A percentile compares a stretch with the other conserved stretches of the same genome.
Conservation (phyloP, 2,113 vertebrate species). For the Oncorhynchus clarkii region DNA sequence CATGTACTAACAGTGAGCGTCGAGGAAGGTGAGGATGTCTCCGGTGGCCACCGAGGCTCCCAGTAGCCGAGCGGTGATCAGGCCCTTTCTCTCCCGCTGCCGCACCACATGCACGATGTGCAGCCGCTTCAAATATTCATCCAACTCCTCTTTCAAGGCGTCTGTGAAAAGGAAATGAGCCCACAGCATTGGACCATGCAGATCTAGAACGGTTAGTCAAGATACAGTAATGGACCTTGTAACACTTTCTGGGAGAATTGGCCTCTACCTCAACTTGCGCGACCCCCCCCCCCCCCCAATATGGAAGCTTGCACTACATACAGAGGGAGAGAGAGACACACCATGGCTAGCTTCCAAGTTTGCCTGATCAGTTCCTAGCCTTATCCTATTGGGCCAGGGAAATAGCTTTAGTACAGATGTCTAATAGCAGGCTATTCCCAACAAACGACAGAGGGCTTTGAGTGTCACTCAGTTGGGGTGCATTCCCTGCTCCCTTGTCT, state of each 20-base stretch:
- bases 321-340: no score
- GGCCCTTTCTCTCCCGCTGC: conserved; percentile 91
- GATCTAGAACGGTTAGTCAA: no score
- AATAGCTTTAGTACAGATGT: not conserved
- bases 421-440: conserved; percentile 17
- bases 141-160: conserved; percentile 83
- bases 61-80: conserved; percentile 91
- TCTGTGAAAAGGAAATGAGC: conserved; percentile 69
- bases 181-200: conserved; percentile 64
- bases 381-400: not conserved
- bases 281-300: not conserved
- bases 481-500: conserved; percentile 23
- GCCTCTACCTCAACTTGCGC: not conserved
- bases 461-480: conserved; percentile 7
- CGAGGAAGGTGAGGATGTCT: conserved; percentile 93
- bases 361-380: conserved; percentile 18
- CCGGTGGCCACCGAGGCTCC: conserved; percentile 90
- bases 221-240: not conserved
- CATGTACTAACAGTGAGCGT: conserved; percentile 94
- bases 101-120: conserved; percentile 89
- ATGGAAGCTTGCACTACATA: conserved; percentile 58
- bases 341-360: conserved; percentile 28
- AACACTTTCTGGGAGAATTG: not conserved
- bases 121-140: conserved; percentile 87
- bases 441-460: conserved; percentile 14